Evolutionary conservation across 1,140 invertebrate genomes (phyloP), one percentile per base, ranked within the genome.

Genomic region (Pollicipes pollicipes): DNA sequence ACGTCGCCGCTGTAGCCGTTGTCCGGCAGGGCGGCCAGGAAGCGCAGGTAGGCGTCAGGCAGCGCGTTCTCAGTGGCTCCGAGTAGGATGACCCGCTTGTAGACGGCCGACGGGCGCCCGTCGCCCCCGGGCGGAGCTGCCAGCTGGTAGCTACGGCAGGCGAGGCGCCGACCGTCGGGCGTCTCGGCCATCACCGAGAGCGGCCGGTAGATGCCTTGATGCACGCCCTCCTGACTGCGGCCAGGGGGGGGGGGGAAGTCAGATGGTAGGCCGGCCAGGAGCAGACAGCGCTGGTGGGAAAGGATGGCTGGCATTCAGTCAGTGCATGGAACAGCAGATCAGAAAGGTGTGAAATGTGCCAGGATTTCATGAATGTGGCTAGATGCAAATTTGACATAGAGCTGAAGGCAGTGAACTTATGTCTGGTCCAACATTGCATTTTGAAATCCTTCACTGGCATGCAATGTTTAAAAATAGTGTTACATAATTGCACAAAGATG

Each of bases 151-250:
- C 84, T 84, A 68, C 87, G 80, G 76, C 88, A 90, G 66, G 81
- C 78, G 1, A 85, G 75, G 68, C 73, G 78, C 37, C 77, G 74
- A 3, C 85, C 87, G 70, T 80, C 77, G 2, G 78, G 75, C 27
- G 83, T 83, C 69, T 81, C 73, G 30, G 91, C 80, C 32, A 84
- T 78, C 3, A 90, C 84, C 66, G 81, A 79, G 73, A 88, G 79
- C 31, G 84, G 79, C 77, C 83, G 83, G 77, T 91, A 92, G 72
- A 88, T 82, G 64, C 85, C 84, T 30, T 83, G 77, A 31, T 83
- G 79, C 1, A 90, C 88, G 70, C 87, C 87, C 84, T 91, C 89
- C 82, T 92, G 89, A 71, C 85, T 88, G 77, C 70, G n/a, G 13
- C 64, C 28, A 4, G 21, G 1, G 58, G 4, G 21, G 1, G 58